Evolutionary conservation across 2,888 invertebrate genomes (phyloP), one percentile per base, ranked within the genome.

Genomic region (Saturnia pavonia): DNA sequence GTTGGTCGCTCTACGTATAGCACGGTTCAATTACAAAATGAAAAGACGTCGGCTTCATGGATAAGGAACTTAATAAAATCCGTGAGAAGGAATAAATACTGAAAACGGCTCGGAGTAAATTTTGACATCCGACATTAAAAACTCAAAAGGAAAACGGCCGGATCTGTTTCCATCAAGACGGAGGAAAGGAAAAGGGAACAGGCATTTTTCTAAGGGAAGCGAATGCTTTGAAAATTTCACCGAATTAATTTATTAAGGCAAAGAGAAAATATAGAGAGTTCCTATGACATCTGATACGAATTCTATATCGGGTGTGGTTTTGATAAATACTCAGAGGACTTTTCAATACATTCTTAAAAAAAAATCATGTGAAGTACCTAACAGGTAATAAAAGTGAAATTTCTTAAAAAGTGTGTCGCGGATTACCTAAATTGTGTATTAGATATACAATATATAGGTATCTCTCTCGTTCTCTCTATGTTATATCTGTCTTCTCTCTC

Each of bases 71-170:
- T 60, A 60, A 60, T 60, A 27, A 60, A 65, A 65, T 40, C 40
- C 40, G 19, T 9, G 65, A 6, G 40, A 40, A 40, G 40, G 65
- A 40, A 40, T 40, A 60, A 60, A 27, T 40, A 40, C 65, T 7
- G 40, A 40, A 65, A 40, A 65, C 40, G 65, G 65, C 40, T 19
- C 40, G 9, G 22, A 65, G 65, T 40, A 65, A 65, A 65, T 65
- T 65, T 40, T 65, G 40, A 65, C 65, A 65, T 65, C 65, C 65
- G 65, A 65, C 65, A 34, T 65, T 65, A 65, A 65, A 65, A 65
- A 34, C 22, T 40, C 34, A 40, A 65, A 65, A 65, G 65, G 65
- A 65, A 65, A 65, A 40, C 25, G 57, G 25, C 65, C 65, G 40
- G 65, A 65, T 65, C 65, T 16, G 65, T 65, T 65, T n/a, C 65